phyloP scores from a whole-genome alignment of 2,888 invertebrate genomes.

The Xanthostigma xanthostigma region DNA sequence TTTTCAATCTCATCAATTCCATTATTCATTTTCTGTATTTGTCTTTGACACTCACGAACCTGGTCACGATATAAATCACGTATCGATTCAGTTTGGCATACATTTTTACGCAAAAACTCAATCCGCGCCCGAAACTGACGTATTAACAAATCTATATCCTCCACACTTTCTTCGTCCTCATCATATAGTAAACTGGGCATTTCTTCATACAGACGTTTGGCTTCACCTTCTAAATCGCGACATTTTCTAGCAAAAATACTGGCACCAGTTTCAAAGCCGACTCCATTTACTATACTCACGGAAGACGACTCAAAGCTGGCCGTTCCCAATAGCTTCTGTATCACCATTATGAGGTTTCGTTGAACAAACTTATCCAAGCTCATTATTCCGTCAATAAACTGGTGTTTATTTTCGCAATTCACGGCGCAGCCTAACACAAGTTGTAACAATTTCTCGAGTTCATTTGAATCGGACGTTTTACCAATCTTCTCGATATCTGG shows the following conservation, averaged over 20 bases:
- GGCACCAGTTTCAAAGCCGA: conserved; percentile 37
- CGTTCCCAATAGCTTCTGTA: conserved; percentile 67
- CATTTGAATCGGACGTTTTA: conserved; percentile 63
- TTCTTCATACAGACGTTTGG: conserved; percentile 12
- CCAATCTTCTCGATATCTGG: conserved; percentile 80
- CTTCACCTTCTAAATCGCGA: conserved; percentile 74
- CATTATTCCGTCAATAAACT: conserved; percentile 87
- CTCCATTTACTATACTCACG: conserved; percentile 32
- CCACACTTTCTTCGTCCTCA: conserved; percentile 35
- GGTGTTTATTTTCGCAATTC: conserved; percentile 81
- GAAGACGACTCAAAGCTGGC: conserved; percentile 42
- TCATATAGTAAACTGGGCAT: conserved; percentile 30
- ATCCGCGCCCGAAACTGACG: conserved; percentile 57
- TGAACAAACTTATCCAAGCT: conserved; percentile 81
- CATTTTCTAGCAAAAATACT: conserved; percentile 75
- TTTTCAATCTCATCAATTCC: conserved; percentile 65
- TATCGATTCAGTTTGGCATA: conserved; percentile 72
- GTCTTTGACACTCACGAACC: conserved; percentile 65
- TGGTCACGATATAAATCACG: conserved; percentile 75
- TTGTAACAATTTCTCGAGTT: conserved; percentile 74
- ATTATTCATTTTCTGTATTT: conserved; percentile 57
- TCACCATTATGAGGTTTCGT: conserved; percentile 86
- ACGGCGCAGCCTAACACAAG: conserved; percentile 89
- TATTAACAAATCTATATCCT: conserved; percentile 34
- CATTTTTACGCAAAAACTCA: conserved; percentile 72